Conservation (phyloP, 2,888 invertebrate genomes). For the Acronicta aceris region DNA sequence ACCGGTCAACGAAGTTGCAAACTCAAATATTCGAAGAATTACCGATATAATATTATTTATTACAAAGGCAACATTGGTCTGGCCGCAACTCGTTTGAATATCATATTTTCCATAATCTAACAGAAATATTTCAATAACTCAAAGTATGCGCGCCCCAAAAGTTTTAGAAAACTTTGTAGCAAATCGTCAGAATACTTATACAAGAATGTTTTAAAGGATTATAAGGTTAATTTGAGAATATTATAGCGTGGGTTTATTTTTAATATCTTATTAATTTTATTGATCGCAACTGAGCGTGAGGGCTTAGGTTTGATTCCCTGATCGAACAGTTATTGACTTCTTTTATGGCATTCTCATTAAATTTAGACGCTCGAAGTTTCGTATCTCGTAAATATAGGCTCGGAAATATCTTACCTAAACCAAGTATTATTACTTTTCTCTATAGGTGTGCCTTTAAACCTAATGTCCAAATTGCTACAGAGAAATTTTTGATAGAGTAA, state of each 20-base stretch:
- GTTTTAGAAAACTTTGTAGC: constrained; percentile 47
- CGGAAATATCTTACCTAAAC: no score
- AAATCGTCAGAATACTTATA: constrained; percentile 50
- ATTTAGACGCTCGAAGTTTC: no score
- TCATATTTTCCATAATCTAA: constrained; percentile 40
- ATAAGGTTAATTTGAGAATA: constrained; percentile 20
- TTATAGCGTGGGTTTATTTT: constrained; percentile 2
- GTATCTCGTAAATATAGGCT: background rate
- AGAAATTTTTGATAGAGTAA: no score
- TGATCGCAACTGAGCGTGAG: no score
- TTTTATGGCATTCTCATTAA: no score
- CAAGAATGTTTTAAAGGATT: constrained; percentile 46
- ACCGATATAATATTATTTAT: constrained; percentile 23
- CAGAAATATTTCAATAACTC: constrained; percentile 59
- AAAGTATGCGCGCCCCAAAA: constrained; percentile 52
- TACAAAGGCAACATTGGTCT: constrained; percentile 29
- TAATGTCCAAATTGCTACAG: no score
- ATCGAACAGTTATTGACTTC: no score
- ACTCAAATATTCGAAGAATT: constrained; percentile 22
- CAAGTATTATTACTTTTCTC: no score
- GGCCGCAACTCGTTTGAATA: constrained; percentile 44
- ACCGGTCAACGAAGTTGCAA: background rate
- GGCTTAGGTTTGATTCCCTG: no score
- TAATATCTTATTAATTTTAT: background rate
- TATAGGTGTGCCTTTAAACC: no score